phyloP scores from a whole-genome alignment of 2,113 vertebrate species.

The Phrynosoma blainvillii region DNA sequence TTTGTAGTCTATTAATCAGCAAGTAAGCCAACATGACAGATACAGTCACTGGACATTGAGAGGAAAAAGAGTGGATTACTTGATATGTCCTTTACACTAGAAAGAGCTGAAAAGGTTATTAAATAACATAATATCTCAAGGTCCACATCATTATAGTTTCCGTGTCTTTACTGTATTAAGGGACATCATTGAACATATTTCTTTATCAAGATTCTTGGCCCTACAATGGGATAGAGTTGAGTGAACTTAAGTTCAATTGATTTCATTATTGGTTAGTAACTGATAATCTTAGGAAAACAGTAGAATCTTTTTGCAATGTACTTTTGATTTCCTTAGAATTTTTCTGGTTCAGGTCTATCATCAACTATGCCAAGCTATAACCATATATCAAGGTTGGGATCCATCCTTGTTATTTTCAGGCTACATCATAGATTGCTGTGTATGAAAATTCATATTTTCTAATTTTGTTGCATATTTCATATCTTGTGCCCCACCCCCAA shows the following conservation, averaged over 20 bases:
- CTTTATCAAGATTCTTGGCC: background rate
- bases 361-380: too few relatives aligned
- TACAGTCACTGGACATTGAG: conserved; percentile 41
- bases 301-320: background rate
- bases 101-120: conserved; percentile 56
- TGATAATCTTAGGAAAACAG: background rate
- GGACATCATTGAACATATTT: background rate
- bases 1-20: conserved; percentile 65
- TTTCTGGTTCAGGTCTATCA: background rate
- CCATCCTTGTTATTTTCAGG: too few relatives aligned
- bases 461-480: too few relatives aligned
- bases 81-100: conserved; percentile 64
- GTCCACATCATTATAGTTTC: conserved; percentile 27
- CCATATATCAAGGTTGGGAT: too few relatives aligned
- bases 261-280: background rate
- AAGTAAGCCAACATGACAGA: conserved; percentile 52
- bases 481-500: too few relatives aligned
- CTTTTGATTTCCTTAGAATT: background rate
- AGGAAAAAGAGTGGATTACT: background rate
- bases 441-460: too few relatives aligned
- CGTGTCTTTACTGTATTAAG: conserved; percentile 4
- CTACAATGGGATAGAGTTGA: background rate
- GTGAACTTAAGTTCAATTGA: background rate
- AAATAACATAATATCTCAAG: conserved; percentile 49
- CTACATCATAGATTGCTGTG: too few relatives aligned